phyloP scores from a whole-genome alignment of 2,113 vertebrate genomes.

The Brachyhypopomus gauderio region DNA sequence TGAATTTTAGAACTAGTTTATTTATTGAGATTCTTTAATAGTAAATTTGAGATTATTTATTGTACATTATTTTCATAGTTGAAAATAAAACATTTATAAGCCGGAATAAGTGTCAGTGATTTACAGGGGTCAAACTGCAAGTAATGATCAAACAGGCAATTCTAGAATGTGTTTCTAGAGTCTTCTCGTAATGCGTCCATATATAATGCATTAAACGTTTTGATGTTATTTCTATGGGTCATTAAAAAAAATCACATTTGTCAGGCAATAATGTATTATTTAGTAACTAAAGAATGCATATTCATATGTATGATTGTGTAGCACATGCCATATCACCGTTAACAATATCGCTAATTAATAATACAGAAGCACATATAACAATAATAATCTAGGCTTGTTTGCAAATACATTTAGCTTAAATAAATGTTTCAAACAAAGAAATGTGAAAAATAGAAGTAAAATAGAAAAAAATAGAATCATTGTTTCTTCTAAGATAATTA shows the following conservation, averaged over 20 bases:
- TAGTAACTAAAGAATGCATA: background rate
- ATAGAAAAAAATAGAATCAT: too few species aligned
- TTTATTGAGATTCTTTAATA: slow-evolving; percentile 99
- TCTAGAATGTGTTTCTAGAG: background rate
- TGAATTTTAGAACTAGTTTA: slow-evolving; percentile 91
- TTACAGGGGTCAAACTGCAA: slow-evolving; percentile 16
- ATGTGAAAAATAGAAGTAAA: too few species aligned
- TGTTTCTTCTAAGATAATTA: background rate
- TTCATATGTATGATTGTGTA: background rate
- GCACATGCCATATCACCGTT: background rate
- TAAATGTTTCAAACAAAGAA: too few species aligned
- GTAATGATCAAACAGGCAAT: background rate
- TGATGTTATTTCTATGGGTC: background rate
- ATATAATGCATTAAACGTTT: background rate
- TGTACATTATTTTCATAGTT: slow-evolving; percentile 99
- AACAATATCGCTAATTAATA: background rate
- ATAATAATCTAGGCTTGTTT: background rate
- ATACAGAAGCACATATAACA: background rate
- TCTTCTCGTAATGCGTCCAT: background rate
- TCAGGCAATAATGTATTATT: background rate
- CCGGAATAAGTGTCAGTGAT: slow-evolving; percentile 63
- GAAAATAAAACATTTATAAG: slow-evolving; percentile 74
- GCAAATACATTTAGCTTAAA: too few species aligned
- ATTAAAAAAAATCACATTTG: background rate
- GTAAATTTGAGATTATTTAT: slow-evolving; percentile 98